Evolutionary conservation across 2,888 invertebrate genomes (phyloP).

Genomic region (Margaritifera margaritifera): DNA sequence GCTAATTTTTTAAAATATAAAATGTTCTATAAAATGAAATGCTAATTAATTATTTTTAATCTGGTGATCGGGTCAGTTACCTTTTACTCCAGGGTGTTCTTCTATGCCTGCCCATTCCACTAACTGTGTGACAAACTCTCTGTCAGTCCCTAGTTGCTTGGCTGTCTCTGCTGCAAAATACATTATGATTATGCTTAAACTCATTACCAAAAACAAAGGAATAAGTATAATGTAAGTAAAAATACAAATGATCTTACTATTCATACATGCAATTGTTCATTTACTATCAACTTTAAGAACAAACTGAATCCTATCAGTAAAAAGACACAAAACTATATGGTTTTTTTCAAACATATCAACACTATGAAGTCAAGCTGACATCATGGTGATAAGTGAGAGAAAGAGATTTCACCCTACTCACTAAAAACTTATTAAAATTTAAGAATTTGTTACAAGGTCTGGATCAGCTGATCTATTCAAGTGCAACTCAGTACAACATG

Average conservation of each 20-base stretch:
- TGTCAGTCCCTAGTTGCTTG: constrained; percentile 78
- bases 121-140: constrained; percentile 79
- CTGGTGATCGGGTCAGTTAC: constrained; percentile 75
- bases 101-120: constrained; percentile 85
- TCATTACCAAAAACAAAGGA: neutral
- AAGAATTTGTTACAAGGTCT: too few species aligned
- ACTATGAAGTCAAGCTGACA: too few species aligned
- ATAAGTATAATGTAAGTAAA: too few species aligned
- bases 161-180: constrained; percentile 81
- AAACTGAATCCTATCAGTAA: neutral
- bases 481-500: too few species aligned
- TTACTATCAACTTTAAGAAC: neutral
- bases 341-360: too few species aligned
- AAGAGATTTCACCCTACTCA: too few species aligned
- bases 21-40: neutral
- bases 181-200: neutral
- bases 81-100: constrained; percentile 88
- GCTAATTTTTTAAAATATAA: too few species aligned
- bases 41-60: neutral
- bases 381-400: too few species aligned
- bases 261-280: neutral
- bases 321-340: neutral
- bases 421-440: too few species aligned
- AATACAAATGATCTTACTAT: neutral
- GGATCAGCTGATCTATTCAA: too few species aligned